Evolutionary conservation across 1,140 invertebrate species (phyloP), one percentile per base, ranked within the genome.

Genomic region (Antheraea mylitta): DNA sequence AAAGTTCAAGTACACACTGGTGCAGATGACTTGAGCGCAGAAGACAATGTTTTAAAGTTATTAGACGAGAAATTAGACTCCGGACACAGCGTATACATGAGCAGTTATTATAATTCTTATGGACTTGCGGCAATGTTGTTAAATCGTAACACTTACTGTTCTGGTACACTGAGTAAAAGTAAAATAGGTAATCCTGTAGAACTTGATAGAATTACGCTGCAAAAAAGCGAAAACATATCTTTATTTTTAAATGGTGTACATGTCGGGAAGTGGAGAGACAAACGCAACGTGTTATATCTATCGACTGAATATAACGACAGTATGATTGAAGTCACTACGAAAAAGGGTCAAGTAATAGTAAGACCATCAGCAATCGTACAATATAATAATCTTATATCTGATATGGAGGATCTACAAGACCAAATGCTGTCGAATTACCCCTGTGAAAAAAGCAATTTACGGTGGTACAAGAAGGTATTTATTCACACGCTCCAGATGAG

Each of bases 331-430:
- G 9, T 18, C 16, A 60, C 58, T 10, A 60, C 6, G 0, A 60
- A 60, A 18, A 60, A n/a, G 9, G 58, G 58, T 11, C 18, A 18
- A 19, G 58, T 60, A 19, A 60, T 18, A 3, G n/a, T 60, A 4
- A 60, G n/a, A 18, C 58, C 58, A n/a, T 60, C 58, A 18, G 58
- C 58, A 18, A 60, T 60, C 10, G 18, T 18, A 16, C 58, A 60
- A 4, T 60, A 60, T 60, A 60, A 60, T 22, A 60, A 60, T 60
- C n/a, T 48, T 68, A 76, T 76, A 67, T 69, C 66, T 5, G 76
- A 74, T 45, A 64, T 76, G 11, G 38, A 9, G 11, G 64, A 70
- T 45, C 9, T 62, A 66, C 69, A 66, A 36, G 69, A 70, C 19
- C 69, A 70, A 37, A 38, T 70, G 11, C 63, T 48, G 9, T 30